Conservation (phyloP, 2,888 invertebrate genomes). For the Caenorhabditis imperialis region DNA sequence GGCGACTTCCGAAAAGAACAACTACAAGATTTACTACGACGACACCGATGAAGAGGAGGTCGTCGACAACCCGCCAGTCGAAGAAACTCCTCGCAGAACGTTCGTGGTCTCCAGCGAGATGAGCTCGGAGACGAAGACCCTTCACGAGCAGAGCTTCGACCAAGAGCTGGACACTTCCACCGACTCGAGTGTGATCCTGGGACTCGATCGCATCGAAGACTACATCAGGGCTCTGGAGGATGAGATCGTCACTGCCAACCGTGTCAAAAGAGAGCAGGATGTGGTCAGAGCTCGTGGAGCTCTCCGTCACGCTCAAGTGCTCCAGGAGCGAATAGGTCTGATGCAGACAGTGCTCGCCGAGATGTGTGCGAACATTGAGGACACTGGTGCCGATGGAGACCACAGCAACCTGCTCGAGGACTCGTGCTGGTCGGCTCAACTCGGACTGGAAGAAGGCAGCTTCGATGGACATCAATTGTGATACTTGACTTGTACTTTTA, state of each 20-base stretch:
- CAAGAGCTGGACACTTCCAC: constrained; percentile 7
- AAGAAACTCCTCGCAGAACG: constrained; percentile 4
- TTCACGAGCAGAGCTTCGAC: constrained; percentile 19
- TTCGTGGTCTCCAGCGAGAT: constrained; percentile 6
- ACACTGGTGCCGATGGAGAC: not conserved
- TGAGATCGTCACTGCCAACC: constrained; percentile 19
- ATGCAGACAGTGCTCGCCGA: constrained; percentile 20
- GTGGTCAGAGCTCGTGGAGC: constrained; percentile 12
- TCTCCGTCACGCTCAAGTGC: constrained; percentile 10
- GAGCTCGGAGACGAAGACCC: not conserved
- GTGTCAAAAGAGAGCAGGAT: constrained; percentile 16
- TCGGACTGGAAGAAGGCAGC: constrained; percentile 16
- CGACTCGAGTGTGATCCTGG: constrained; percentile 17
- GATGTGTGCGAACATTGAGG: constrained; percentile 17
- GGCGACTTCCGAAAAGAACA: not conserved
- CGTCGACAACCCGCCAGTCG: not conserved
- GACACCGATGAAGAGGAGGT: constrained; percentile 43
- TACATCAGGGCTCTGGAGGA: constrained; percentile 28
- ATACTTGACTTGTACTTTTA: not conserved
- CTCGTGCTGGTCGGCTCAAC: constrained; percentile 18
- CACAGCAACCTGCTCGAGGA: constrained; percentile 12
- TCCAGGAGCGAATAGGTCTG: constrained; percentile 21
- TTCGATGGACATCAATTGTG: constrained; percentile 11
- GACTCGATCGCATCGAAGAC: constrained; percentile 18
- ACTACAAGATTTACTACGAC: constrained; percentile 33